Evolutionary conservation across 2,888 invertebrate genomes (phyloP).

Genomic region (Periphyllus acericola): DNA sequence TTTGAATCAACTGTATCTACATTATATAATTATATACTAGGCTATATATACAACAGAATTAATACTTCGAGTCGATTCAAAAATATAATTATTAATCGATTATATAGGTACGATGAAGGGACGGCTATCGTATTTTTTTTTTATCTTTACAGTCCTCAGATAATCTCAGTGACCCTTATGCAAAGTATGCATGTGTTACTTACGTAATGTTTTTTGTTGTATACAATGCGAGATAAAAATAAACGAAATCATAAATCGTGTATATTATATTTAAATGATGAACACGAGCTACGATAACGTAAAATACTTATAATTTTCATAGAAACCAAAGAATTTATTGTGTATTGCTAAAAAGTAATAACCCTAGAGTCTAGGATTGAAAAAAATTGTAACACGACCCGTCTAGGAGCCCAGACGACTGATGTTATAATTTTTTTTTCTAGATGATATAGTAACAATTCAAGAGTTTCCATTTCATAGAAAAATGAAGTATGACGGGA

Average conservation of each 20-base stretch:
- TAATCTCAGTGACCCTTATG: constrained; percentile 45
- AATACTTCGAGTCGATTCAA: background rate
- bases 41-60: no score
- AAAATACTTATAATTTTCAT: background rate
- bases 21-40: background rate
- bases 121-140: background rate
- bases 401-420: no score
- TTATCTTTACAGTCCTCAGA: constrained; percentile 23
- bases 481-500: background rate
- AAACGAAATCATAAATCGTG: background rate
- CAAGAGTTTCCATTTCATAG: background rate
- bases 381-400: no score
- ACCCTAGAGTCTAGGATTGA: no score
- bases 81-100: background rate
- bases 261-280: background rate
- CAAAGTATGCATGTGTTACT: background rate
- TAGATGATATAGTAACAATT: background rate
- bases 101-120: background rate
- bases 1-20: background rate
- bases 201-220: background rate
- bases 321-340: no score
- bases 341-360: no score
- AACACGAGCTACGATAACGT: background rate
- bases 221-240: background rate
- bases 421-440: no score